These are phyloP conservation scores for Drosophila conformis DNA, from an alignment of 2,888 invertebrate species.

Conservation along the genomic window DNA sequence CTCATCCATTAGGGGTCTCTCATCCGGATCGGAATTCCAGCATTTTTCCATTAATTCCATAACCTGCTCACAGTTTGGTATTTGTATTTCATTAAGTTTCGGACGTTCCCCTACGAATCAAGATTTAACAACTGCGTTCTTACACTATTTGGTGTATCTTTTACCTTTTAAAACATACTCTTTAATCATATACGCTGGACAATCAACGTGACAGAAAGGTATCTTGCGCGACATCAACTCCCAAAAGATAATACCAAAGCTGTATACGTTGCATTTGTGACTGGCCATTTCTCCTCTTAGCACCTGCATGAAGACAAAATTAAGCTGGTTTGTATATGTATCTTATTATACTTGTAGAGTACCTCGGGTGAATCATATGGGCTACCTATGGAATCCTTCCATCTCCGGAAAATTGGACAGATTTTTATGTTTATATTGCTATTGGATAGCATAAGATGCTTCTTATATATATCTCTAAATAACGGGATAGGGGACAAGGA, in stretches of 20 bases:
- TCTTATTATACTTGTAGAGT: background rate
- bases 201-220: background rate
- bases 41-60: background rate
- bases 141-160: background rate
- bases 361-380: constrained; percentile 5
- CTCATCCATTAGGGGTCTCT: background rate
- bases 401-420: background rate
- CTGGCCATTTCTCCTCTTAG: background rate
- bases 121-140: too few species aligned
- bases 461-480: background rate
- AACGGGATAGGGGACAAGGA: background rate
- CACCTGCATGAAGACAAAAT: background rate
- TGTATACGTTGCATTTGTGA: constrained; percentile 5
- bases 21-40: constrained; percentile 1
- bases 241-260: constrained; percentile 11
- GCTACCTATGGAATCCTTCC: too few species aligned
- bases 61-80: background rate
- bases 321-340: background rate
- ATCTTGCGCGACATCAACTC: constrained; percentile 4
- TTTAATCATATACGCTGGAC: background rate
- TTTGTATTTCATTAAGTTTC: background rate
- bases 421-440: constrained; percentile 5
- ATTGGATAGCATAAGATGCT: background rate
- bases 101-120: constrained; percentile 1
- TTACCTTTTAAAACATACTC: background rate